Conservation (phyloP, 2,113 vertebrate genomes). For the Arizona elegans region DNA sequence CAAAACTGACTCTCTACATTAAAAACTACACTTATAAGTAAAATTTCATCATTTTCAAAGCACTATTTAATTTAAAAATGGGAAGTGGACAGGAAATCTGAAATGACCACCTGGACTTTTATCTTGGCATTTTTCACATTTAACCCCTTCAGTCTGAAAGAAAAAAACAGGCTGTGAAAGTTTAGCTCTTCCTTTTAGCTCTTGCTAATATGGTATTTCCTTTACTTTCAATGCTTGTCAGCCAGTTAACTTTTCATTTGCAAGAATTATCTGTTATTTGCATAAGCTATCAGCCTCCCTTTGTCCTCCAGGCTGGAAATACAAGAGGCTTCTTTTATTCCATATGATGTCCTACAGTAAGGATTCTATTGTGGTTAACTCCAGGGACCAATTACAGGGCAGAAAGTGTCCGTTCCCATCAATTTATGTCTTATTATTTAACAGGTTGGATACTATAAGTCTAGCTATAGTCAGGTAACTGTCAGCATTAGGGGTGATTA, state of each 20-base stretch:
- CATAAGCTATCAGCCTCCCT: constrained; percentile 22
- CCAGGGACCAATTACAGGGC: constrained; percentile 9
- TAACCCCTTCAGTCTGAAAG: background rate
- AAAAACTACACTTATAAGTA: background rate
- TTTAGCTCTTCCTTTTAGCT: background rate
- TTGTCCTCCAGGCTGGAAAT: background rate
- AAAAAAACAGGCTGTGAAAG: background rate
- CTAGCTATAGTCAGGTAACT: background rate
- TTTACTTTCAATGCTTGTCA: constrained; percentile 20
- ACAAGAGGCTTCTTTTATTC: background rate
- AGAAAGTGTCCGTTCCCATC: background rate
- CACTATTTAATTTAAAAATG: background rate
- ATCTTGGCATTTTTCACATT: background rate
- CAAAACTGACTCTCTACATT: background rate
- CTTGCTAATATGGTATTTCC: constrained; percentile 33
- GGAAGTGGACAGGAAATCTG: background rate
- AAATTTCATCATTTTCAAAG: background rate
- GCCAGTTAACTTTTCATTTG: constrained; percentile 29
- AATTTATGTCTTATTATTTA: constrained; percentile 6
- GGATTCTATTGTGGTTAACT: background rate
- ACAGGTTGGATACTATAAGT: background rate
- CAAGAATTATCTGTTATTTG: constrained; percentile 35
- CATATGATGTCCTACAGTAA: background rate
- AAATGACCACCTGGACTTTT: background rate
- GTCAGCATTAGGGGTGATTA: background rate